These are phyloP conservation scores for Albula goreensis DNA, from an alignment of 2,113 vertebrate species.

Conservation along the genomic window DNA sequence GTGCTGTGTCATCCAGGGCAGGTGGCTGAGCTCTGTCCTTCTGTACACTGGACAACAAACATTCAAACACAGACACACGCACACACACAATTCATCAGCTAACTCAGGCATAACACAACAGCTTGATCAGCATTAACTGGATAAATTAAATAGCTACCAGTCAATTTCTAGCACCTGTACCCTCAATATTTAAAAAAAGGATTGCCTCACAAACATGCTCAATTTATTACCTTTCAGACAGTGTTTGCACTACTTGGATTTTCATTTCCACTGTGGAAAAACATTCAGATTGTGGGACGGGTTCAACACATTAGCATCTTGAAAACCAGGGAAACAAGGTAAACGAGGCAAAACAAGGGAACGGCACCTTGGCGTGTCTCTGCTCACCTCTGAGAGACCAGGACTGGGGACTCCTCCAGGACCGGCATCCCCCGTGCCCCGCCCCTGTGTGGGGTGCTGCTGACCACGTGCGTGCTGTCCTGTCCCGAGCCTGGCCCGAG, in stretches of 20 bases:
- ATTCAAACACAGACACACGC: constrained; percentile 1
- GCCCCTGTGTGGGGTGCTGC: constrained; percentile 78
- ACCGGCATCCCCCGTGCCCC: constrained; percentile 71
- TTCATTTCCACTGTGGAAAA: neutral
- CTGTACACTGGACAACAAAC: constrained; percentile 40
- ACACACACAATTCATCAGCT: neutral
- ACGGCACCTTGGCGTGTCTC: neutral
- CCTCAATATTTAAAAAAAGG: too few species aligned
- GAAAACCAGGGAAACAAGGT: too few species aligned
- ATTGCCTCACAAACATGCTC: too few species aligned
- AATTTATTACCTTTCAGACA: neutral
- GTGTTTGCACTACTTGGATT: neutral
- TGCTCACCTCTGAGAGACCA: constrained; percentile 73
- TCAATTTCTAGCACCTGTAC: neutral
- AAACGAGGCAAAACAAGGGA: too few species aligned
- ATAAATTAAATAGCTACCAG: too few species aligned
- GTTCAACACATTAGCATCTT: neutral
- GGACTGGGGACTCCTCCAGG: constrained; percentile 81
- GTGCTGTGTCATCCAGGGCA: constrained; percentile 43
- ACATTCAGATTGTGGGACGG: neutral
- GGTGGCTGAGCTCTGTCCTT: constrained; percentile 36
- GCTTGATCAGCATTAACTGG: too few species aligned
- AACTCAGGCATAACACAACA: neutral
- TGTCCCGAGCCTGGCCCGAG: constrained; percentile 55
- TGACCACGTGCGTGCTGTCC: constrained; percentile 57